A percentile compares a stretch with the other conserved stretches of the same genome.
Conservation (phyloP, 2,888 invertebrate species). For the Yponomeuta sedellus region DNA sequence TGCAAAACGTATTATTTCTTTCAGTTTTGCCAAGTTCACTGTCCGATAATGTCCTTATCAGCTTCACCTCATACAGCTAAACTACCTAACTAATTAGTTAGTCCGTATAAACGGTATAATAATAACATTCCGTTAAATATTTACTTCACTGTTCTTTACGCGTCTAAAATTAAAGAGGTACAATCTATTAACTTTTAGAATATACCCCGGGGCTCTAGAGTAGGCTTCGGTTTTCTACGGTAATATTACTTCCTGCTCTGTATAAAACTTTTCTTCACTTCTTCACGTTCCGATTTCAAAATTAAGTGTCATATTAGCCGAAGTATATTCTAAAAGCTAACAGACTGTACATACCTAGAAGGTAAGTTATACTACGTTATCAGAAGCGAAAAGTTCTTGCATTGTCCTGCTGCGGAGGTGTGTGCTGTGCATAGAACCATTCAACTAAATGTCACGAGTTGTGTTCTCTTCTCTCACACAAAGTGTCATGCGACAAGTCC, state of each 20-base stretch:
- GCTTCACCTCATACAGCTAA: neutral
- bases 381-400: neutral
- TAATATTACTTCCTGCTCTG: too few species aligned
- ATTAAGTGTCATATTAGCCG: too few species aligned
- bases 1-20: too few species aligned
- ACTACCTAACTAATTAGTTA: neutral
- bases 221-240: too few species aligned
- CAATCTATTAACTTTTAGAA: too few species aligned
- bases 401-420: neutral
- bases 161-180: neutral
- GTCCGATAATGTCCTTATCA: slow-evolving; percentile 1
- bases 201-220: too few species aligned
- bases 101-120: neutral
- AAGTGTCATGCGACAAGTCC: slow-evolving; percentile 31
- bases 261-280: too few species aligned
- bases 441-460: slow-evolving; percentile 33
- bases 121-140: too few species aligned
- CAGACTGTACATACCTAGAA: neutral
- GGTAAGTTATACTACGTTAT: neutral
- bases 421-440: slow-evolving; percentile 24
- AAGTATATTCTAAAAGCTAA: too few species aligned
- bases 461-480: slow-evolving; percentile 27
- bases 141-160: neutral
- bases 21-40: neutral
- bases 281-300: too few species aligned